A percentile compares a stretch with the other conserved stretches of the same genome.
Evolutionary conservation across 2,797 vertebrate genomes (phyloP).

Genomic region (Buceros bicornis): DNA sequence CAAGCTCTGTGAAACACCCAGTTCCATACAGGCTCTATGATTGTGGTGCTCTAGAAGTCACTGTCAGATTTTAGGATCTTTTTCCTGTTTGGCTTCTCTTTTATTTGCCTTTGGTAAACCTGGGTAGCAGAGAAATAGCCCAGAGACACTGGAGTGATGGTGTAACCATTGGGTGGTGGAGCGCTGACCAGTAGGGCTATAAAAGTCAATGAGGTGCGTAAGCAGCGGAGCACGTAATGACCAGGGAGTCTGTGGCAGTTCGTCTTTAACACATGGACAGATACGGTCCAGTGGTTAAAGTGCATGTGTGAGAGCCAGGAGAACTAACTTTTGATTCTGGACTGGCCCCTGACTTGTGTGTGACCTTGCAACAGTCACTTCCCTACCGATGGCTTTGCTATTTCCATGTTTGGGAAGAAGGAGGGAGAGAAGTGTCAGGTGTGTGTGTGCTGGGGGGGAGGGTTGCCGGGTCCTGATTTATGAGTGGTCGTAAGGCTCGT

Average conservation of each 20-base stretch:
- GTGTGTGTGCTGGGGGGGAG: too few relatives aligned
- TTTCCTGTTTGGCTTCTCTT: background rate
- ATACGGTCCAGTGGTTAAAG: background rate
- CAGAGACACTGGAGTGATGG: accelerated
- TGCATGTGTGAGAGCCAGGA: background rate
- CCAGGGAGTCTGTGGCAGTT: background rate
- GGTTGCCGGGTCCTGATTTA: background rate
- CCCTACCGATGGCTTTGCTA: background rate
- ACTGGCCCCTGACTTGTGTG: background rate
- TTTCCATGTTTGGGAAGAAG: background rate
- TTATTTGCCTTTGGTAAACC: background rate
- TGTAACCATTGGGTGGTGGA: background rate
- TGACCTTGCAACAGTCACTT: background rate
- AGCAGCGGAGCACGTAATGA: background rate
- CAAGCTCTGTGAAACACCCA: background rate
- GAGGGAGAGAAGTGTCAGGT: background rate
- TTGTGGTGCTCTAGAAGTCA: background rate
- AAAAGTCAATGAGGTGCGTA: constrained; percentile 7
- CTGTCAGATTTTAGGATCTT: accelerated
- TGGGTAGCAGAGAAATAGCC: background rate
- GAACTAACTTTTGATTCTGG: background rate
- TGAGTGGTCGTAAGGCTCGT: background rate
- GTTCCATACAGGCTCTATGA: accelerated
- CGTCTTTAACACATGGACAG: background rate
- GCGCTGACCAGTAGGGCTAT: background rate